Evolutionary conservation across 2,888 invertebrate species (phyloP), one percentile per base, ranked within the genome.

Genomic region (Drosophila meridiana): DNA sequence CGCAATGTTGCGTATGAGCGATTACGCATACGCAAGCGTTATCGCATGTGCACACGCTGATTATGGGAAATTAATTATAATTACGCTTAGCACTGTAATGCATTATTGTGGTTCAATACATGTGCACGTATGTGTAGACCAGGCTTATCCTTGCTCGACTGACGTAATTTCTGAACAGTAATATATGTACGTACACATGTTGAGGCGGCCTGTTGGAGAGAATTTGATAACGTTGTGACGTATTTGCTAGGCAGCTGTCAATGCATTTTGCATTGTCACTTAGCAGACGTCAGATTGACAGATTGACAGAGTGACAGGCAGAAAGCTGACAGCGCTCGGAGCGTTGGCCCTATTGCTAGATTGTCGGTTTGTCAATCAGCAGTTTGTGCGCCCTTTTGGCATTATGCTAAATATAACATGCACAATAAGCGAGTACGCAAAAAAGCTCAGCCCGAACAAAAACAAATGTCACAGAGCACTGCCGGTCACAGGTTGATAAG

Each of bases 11-110:
- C 78, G 76, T 75, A 83, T 80, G 65, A 65, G 69, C n/a, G 71
- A 80, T 83, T 61, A 69, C 71, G 65, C 67, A 76, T 81, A 64
- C 71, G 69, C 55, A 67, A 36, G 7, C 34, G 38, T 4, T 6
- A 57, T 40, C 40, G 55, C 55, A 42, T 50, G 52, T 47, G 52
- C 59, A 62, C 47, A 57, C 38, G 58, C 53, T 30, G 59, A 69
- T 83, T 78, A 83, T 83, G 70, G 59, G 76, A 73, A 36, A 79
- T 79, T 87, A 79, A 89, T 85, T 87, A 89, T 84, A 89, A 87
- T 82, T 77, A 59, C 70, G 60, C 75, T 76, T 67, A 79, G 55
- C 55, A 34, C 45, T 55, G 75, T 70, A 84, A 89, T 79, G 73
- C 74, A 53, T 56, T 69, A 61, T 53, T 69, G 62, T 32, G 73